Evolutionary conservation across 2,797 vertebrate species (phyloP).

Genomic region (Silurus lanzhouensis): DNA sequence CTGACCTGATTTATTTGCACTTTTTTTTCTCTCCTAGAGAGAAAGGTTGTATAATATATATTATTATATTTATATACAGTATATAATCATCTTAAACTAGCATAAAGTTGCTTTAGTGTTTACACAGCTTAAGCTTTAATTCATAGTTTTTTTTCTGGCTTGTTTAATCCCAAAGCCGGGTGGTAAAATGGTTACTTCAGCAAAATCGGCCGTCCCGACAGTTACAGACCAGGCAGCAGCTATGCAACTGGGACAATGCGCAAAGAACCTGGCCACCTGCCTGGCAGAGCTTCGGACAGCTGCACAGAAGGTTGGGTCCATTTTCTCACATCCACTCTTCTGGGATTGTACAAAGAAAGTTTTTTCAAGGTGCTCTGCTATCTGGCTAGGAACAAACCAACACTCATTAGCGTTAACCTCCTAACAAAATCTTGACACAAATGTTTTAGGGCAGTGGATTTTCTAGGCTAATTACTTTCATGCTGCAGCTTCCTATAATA

Average conservation of each 20-base stretch:
- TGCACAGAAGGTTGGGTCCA: slow-evolving; percentile 86
- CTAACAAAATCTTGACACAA: background rate
- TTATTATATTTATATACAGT: too few species aligned
- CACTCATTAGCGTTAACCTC: slow-evolving; percentile 22
- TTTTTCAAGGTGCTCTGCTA: background rate
- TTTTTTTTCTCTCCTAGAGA: too few species aligned
- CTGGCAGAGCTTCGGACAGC: slow-evolving; percentile 92
- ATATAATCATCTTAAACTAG: background rate
- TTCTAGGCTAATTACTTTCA: slow-evolving; percentile 22
- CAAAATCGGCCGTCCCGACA: slow-evolving; percentile 94
- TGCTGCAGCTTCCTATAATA: background rate
- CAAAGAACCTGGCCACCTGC: slow-evolving; percentile 97
- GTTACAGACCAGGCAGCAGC: slow-evolving; percentile 95
- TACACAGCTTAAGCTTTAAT: background rate
- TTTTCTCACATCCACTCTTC: background rate
- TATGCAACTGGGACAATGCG: slow-evolving; percentile 97
- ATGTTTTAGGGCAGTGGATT: background rate
- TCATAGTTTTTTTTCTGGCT: slow-evolving; percentile 22
- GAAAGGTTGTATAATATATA: too few species aligned
- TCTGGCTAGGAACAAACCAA: background rate
- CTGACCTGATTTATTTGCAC: background rate
- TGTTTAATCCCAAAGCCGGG: slow-evolving; percentile 80
- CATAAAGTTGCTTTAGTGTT: background rate
- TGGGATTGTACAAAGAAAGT: background rate
- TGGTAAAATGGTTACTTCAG: slow-evolving; percentile 96